Evolutionary conservation across 2,797 vertebrate genomes (phyloP), one percentile per base, ranked within the genome.

Genomic region (Bradypodion pumilum): DNA sequence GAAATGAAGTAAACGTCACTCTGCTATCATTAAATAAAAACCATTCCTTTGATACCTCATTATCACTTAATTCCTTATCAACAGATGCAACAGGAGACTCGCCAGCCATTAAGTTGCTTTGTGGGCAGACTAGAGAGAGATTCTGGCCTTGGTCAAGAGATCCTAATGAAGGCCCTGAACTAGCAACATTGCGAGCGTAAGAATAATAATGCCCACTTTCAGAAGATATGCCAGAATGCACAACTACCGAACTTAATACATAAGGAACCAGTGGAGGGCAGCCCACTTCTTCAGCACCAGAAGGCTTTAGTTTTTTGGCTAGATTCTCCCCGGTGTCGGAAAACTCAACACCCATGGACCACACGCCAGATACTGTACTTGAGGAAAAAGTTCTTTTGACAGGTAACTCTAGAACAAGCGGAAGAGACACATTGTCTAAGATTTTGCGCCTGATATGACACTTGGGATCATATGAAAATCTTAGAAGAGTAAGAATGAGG

Each of bases 161-260:
- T 37, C 92, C 94, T 21, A 83, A 87, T 72, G 95, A 93, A 81
- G 95, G 92, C 44, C 96, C 96, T 8, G 96, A 91, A 42, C 96
- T 94, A 16, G 95, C 97, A 90, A 97, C 90, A 88, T 98, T 98
- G 86, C 96, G 97, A 78, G 97, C 97, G 16, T 99, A 99, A 1
- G 97, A 98, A 90, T 99, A 99, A 95, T 99, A 99, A 96, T 99
- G 99, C 68, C 99, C 99, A 21, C 98, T 99, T 94, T 99, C 98
- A 2, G 98, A 99, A 3, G 99, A 99, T 81, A 99, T 91, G 40
- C 99, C 99, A 77, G 99, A 99, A 94, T 99, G 99, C 93, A 99
- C 98, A 23, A 99, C 98, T 80, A 99, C 97, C 27, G 98, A 99
- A 92, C 97, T 98, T 84, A 99, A 95, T 40, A 97, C 83, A 7